Evolutionary conservation across 2,888 invertebrate genomes (phyloP).

Genomic region (Ochropleura leucogaster): DNA sequence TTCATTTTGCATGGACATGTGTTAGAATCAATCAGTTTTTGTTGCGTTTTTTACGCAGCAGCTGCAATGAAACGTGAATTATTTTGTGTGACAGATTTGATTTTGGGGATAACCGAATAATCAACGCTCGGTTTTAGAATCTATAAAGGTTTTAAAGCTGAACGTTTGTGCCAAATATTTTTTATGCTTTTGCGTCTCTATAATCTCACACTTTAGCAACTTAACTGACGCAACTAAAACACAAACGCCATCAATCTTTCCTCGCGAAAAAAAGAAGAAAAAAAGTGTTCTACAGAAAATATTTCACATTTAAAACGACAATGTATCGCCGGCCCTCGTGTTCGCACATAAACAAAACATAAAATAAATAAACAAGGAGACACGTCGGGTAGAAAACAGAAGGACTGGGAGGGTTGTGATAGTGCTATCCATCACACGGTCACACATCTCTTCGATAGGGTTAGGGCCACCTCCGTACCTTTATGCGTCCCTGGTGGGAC

Average conservation of each 20-base stretch:
- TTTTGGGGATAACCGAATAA: neutral
- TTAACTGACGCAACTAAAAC: conserved; percentile 54
- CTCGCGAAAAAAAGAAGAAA: conserved; percentile 16
- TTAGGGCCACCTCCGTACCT: conserved; percentile 89
- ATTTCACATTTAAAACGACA: conserved; percentile 66
- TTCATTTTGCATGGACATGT: conserved; percentile 43
- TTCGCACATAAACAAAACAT: conserved; percentile 88
- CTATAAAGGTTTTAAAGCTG: conserved; percentile 22
- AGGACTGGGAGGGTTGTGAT: conserved; percentile 86
- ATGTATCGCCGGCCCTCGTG: conserved; percentile 65
- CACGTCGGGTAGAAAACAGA: conserved; percentile 80
- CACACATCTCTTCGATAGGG: conserved; percentile 90
- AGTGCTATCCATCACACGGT: conserved; percentile 89
- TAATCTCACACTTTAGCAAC: conserved; percentile 37
- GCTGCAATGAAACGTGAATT: conserved; percentile 37
- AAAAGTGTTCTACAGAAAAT: conserved; percentile 67
- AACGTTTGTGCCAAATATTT: conserved; percentile 10
- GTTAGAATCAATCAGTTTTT: conserved; percentile 48
- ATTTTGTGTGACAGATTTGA: conserved; percentile 37
- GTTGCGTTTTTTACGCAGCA: conserved; percentile 26
- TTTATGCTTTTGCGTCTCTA: conserved; percentile 20
- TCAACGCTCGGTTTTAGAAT: neutral
- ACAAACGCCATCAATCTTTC: conserved; percentile 55
- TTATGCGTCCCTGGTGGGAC: conserved; percentile 89
- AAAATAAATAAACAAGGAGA: conserved; percentile 88